Conservation (phyloP, 2,797 vertebrate species). For the Nannoperca australis region DNA sequence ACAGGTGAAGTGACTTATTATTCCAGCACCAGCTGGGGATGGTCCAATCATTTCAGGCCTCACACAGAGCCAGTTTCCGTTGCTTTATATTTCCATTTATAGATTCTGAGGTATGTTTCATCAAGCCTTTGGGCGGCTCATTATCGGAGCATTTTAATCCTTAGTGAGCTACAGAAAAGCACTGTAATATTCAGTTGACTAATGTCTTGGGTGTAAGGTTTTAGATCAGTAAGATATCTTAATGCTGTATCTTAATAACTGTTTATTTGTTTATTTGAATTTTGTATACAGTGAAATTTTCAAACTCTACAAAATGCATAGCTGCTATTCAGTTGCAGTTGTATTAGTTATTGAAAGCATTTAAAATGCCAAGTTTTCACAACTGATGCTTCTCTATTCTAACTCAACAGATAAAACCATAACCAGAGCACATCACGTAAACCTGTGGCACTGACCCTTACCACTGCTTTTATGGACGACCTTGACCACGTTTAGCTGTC, state of each 20-base stretch:
- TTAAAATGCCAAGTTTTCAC: background rate
- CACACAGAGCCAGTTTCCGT: conserved; percentile 16
- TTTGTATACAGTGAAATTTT: background rate
- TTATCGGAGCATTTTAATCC: background rate
- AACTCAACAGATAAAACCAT: conserved; percentile 13
- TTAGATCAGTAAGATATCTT: background rate
- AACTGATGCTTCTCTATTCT: background rate
- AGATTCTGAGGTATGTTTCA: conserved; percentile 20
- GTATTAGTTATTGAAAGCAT: background rate
- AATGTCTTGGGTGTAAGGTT: background rate
- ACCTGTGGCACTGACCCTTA: conserved; percentile 57
- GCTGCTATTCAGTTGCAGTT: background rate
- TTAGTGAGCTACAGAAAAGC: background rate
- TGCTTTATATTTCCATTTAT: background rate
- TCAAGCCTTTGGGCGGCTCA: fast-evolving
- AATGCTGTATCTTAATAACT: background rate
- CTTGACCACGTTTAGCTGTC: conserved; percentile 34
- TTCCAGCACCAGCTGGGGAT: conserved; percentile 49
- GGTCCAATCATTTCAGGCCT: conserved; percentile 34
- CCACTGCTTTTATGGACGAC: conserved; percentile 46
- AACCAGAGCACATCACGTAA: conserved; percentile 51
- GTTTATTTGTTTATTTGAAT: background rate
- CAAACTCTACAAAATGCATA: background rate
- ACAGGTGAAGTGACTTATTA: conserved; percentile 56
- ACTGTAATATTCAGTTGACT: background rate